Evolutionary conservation across 35 echinoderm and acorn worm species (phyloP).

Genomic region (Ophiothrix spiculata): DNA sequence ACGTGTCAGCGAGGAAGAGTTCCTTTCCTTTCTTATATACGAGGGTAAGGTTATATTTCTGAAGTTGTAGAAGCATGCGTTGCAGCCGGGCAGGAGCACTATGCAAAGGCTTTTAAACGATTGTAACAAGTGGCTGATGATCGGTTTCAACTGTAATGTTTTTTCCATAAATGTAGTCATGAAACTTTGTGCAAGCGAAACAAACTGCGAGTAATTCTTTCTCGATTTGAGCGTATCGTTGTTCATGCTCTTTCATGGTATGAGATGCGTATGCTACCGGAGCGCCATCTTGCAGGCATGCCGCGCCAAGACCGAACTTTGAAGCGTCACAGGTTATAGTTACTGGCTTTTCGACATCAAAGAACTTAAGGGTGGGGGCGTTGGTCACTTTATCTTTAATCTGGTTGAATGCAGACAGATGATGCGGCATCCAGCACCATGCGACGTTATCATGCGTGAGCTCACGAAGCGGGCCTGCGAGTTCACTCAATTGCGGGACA

Average conservation of each 20-base stretch:
- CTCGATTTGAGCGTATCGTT: constrained; percentile 49
- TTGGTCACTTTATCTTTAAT: constrained; percentile 30
- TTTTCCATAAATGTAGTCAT: constrained; percentile 64
- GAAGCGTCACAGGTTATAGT: constrained; percentile 68
- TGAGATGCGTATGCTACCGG: constrained; percentile 64
- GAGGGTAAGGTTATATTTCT: constrained; percentile 25
- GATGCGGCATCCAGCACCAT: constrained; percentile 36
- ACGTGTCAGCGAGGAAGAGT: constrained; percentile 19
- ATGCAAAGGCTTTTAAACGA: constrained; percentile 1
- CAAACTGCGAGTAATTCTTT: constrained; percentile 61
- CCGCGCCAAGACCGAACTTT: constrained; percentile 44
- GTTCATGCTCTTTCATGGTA: constrained; percentile 23
- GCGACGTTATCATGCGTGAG: constrained; percentile 34
- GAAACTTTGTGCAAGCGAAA: constrained; percentile 47
- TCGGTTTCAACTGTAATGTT: constrained; percentile 56
- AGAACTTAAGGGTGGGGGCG: constrained; percentile 50
- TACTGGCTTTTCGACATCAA: constrained; percentile 43
- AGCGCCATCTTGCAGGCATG: constrained; percentile 35
- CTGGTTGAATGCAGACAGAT: constrained; percentile 29
- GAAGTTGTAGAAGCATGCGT: constrained; percentile 8
- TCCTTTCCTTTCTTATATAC: constrained; percentile 15
- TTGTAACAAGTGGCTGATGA: constrained; percentile 33
- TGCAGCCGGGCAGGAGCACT: constrained; percentile 7
- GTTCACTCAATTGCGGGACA: constrained; percentile 41
- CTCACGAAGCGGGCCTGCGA: constrained; percentile 42